phyloP scores from a whole-genome alignment of 2,113 vertebrate genomes.

The Alouatta palliata region DNA sequence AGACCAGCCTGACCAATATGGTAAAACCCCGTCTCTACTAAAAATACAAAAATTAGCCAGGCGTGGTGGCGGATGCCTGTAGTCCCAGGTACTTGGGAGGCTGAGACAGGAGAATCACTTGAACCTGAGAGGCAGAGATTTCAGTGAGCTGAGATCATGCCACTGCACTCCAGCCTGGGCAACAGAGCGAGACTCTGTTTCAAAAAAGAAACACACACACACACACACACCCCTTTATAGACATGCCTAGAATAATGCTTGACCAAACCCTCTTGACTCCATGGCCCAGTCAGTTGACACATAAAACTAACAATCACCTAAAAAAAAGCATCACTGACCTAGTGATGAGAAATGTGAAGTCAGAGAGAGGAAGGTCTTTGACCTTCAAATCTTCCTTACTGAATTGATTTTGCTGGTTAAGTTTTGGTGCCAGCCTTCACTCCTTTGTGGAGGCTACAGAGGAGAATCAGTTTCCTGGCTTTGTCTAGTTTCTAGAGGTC shows the following conservation, averaged over 20 bases:
- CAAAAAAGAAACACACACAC: no score
- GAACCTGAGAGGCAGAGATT: neutral
- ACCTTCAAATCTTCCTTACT: conserved; percentile 21
- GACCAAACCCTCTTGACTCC: neutral
- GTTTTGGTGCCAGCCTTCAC: neutral
- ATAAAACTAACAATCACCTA: neutral
- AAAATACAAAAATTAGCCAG: neutral
- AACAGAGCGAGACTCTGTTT: no score
- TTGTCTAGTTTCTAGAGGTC: neutral
- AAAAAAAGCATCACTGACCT: neutral
- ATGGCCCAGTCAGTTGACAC: neutral
- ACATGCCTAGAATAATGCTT: conserved; percentile 1
- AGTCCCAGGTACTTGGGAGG: neutral
- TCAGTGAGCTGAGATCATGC: neutral
- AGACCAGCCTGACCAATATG: no score
- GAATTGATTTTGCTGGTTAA: conserved; percentile 34
- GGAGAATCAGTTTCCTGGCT: neutral
- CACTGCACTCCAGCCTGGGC: no score
- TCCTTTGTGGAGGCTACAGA: neutral
- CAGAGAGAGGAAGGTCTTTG: neutral
- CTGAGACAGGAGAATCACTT: neutral
- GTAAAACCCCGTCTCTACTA: no score
- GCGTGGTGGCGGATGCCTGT: neutral
- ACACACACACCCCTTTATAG: neutral
- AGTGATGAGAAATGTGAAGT: conserved; percentile 16